These are phyloP conservation scores for Nomia melanderi DNA, from an alignment of 1,140 invertebrate genomes.

Conservation along the genomic window DNA sequence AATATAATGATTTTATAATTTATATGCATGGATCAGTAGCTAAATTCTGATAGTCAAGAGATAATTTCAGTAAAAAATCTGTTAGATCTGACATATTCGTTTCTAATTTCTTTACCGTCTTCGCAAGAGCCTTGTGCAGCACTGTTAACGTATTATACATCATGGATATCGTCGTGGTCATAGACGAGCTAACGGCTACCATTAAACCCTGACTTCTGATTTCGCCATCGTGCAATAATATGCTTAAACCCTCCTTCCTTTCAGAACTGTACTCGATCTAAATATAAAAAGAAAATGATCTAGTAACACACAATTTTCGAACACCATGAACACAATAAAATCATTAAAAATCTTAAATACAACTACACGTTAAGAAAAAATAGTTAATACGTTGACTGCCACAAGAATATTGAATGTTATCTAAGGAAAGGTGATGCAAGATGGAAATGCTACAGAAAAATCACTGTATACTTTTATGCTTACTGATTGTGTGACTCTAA, in stretches of 20 bases:
- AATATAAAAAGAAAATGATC: neutral
- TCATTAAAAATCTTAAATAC: too few relatives aligned
- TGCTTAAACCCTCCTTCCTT: conserved; percentile 41
- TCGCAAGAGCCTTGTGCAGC: conserved; percentile 9
- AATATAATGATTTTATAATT: neutral
- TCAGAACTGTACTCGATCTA: conserved; percentile 45
- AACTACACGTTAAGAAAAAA: too few relatives aligned
- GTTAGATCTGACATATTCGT: conserved; percentile 25
- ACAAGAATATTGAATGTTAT: too few relatives aligned
- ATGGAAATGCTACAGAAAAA: too few relatives aligned
- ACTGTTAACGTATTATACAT: conserved; percentile 15
- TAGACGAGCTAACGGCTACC: conserved; percentile 16
- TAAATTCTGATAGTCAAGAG: conserved; percentile 12
- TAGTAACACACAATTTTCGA: neutral
- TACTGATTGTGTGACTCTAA: too few relatives aligned
- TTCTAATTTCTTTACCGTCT: conserved; percentile 8
- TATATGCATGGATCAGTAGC: neutral
- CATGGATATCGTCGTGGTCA: conserved; percentile 26
- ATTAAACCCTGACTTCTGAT: conserved; percentile 27
- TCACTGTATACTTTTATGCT: too few relatives aligned
- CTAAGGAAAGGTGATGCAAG: too few relatives aligned
- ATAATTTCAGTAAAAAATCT: conserved; percentile 21
- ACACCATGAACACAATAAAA: neutral
- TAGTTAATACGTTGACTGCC: too few relatives aligned
- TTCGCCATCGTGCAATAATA: conserved; percentile 52